A percentile compares a stretch with the other conserved stretches of the same genome.
These are phyloP conservation scores for Chaetodon auriga DNA, from an alignment of 2,113 vertebrate genomes.

Conservation along the genomic window DNA sequence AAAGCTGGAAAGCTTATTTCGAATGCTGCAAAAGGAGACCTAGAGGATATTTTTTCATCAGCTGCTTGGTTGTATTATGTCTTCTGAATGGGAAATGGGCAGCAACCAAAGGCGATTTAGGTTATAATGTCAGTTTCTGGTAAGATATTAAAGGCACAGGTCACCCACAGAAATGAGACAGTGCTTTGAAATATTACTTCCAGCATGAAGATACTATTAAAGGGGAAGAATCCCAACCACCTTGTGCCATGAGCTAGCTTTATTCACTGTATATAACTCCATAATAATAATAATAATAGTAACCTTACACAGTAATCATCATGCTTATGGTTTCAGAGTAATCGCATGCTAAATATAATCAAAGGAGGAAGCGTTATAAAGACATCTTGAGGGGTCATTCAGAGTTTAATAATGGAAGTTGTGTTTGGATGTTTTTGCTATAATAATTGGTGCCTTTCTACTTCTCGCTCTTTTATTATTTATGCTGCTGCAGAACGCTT, in stretches of 20 bases:
- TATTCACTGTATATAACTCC: neutral
- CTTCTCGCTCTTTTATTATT: constrained; percentile 37
- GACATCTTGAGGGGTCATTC: constrained; percentile 26
- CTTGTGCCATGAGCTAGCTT: neutral
- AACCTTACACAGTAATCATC: neutral
- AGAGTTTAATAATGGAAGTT: constrained; percentile 31
- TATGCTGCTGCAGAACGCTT: constrained; percentile 6
- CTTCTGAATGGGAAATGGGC: constrained; percentile 14
- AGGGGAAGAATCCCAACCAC: neutral
- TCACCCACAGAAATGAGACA: neutral
- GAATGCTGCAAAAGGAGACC: constrained; percentile 9
- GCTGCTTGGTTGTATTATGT: constrained; percentile 10
- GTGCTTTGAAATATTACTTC: constrained; percentile 6
- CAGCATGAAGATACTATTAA: neutral
- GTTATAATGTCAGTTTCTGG: constrained; percentile 25
- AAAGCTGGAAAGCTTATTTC: constrained; percentile 8
- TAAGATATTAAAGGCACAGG: neutral
- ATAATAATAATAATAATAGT: neutral
- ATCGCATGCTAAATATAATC: neutral
- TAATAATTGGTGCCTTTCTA: constrained; percentile 23
- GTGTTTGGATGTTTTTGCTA: constrained; percentile 4
- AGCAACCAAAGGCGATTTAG: neutral
- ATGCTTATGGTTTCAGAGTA: constrained; percentile 9
- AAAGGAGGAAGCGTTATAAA: constrained; percentile 6
- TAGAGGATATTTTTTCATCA: constrained; percentile 40